Evolutionary conservation across 2,113 vertebrate genomes (phyloP), one percentile per base, ranked within the genome.

Genomic region (Baryphthengus martii): DNA sequence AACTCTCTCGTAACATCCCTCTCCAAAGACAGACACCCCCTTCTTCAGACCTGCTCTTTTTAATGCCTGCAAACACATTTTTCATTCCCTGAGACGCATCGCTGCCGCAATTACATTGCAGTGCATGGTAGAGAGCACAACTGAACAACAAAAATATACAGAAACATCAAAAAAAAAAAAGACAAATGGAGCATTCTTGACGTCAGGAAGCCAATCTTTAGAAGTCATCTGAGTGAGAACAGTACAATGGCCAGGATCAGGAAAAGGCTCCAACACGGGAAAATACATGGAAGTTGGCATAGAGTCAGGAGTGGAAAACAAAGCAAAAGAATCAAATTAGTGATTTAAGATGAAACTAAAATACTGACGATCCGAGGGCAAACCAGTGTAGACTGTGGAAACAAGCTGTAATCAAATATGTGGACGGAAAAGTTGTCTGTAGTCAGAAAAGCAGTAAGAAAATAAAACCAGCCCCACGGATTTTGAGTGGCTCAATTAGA

Each of bases 261-360:
- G 80, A 90, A 84, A 78, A 56, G 85, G 76, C 53, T 78, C 56
- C 39, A 81, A 26, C 44, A 52, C 10, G 14, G 31, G n/a, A 85
- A 59, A 85, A 66, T 39, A 53, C 31, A 55, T 10, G 52, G 50
- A 76, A 85, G 53, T 49, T 80, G 50, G 74, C 53, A 55, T 1
- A n/a, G 53, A 89, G 20, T 70, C 40, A 76, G 85, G 20, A 93
- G 28, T 7, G 39, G 53, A 70, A 94, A 94, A 74, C 49, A 85
- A 91, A 85, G 59, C 45, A 79, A 91, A 93, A 45, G 7, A 61
- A 70, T 17, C 2, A 75, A 85, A 50, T 65, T 0, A 72, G 23
- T 37, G 85, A 70, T 61, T 91, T 68, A 33, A 61, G n/a, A 49
- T 40, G 70, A 85, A 89, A 88, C 65, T 6, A 0, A 65, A 88